Evolutionary conservation across 2,888 invertebrate species (phyloP).

Genomic region (Conomelus anceps): DNA sequence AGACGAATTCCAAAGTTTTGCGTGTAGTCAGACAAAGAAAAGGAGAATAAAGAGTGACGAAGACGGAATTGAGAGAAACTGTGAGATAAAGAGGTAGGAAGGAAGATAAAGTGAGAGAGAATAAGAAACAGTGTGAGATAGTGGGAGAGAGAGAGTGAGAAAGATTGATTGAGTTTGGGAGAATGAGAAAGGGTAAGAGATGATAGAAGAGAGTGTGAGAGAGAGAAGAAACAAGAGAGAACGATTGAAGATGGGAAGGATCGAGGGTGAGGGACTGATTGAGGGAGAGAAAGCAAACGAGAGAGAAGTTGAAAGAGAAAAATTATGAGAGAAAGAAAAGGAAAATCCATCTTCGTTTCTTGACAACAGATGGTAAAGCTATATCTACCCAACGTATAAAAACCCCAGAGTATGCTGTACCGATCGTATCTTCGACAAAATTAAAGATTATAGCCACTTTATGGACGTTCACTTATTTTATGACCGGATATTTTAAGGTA

Average conservation of each 20-base stretch:
- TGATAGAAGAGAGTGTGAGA: no score
- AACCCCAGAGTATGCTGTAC: not conserved
- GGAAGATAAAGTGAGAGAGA: not conserved
- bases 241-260: no score
- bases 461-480: not conserved
- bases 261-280: no score
- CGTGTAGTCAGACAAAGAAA: no score
- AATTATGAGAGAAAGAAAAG: not conserved
- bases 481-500: not conserved
- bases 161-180: not conserved
- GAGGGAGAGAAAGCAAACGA: no score
- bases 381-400: not conserved
- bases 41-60: not conserved
- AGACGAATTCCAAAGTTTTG: not conserved
- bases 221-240: no score
- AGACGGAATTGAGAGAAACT: no score
- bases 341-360: not conserved
- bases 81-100: no score
- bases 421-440: not conserved
- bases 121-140: not conserved
- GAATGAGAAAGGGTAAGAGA: no score
- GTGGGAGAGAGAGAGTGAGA: not conserved
- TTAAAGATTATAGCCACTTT: not conserved
- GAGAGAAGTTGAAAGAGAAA: not conserved
- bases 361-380: not conserved